Evolutionary conservation across 2,888 invertebrate genomes (phyloP), one percentile per base, ranked within the genome.

Genomic region (Eristalinus aeneus): DNA sequence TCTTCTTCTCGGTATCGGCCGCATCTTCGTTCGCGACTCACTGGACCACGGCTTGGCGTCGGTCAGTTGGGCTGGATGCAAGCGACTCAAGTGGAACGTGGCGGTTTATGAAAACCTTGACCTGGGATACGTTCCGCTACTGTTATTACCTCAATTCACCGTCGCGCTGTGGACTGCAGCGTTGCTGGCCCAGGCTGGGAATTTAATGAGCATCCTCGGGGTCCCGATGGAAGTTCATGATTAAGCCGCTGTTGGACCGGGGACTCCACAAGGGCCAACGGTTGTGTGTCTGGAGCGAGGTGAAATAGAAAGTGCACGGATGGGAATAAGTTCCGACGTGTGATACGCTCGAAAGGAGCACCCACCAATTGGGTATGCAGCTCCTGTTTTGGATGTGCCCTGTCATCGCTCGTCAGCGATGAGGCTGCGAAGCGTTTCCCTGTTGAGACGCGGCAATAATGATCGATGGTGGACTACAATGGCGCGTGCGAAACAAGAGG

Each of bases 81-180:
- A 73, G 34, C 71, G 56, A 46, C 71, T 78, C 39, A 83, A 83
- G 83, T 83, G 73, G 78, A 78, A 78, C 73, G 73, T 63, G 76
- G 39, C 67, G 56, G 53, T 74, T 74, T 74, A 71, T 65, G 54
- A 79, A 84, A 84, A 79, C 83, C 83, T 84, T 84, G 83, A 79
- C 83, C 83, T 84, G 83, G 20, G 73, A 39, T 75, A 67, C 56
- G 79, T 84, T 83, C 73, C 78, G 78, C 78, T 78, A 78, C 73
- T 83, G 78, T 64, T 69, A 79, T 73, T 68, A 56, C 54, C 61
- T 61, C 9, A 36, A 34, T 46, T 54, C 10, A 12, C n/a, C n/a
- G n/a, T n/a, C 61, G 39, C 39, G 11, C 12, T n/a, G 36, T 12
- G 10, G 6, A 32, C 32, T n/a, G 53, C 27, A 31, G 22, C 56